These are phyloP conservation scores for Lottia scabra DNA, from an alignment of 2,888 invertebrate species.

Conservation along the genomic window DNA sequence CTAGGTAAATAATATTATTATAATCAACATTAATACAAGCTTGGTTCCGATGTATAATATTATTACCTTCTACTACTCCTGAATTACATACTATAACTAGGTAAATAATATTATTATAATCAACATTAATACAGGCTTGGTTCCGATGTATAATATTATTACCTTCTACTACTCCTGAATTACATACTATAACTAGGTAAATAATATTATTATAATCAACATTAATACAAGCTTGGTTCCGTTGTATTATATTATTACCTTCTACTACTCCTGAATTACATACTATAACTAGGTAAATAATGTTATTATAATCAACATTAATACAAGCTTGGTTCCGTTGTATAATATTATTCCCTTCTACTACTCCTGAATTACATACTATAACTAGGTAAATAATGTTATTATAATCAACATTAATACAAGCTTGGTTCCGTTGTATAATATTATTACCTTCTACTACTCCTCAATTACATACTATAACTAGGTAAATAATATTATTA, in stretches of 20 bases:
- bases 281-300: conserved; percentile 34
- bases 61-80: conserved; percentile 35
- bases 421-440: conserved; percentile 52
- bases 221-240: conserved; percentile 51
- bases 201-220: background rate
- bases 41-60: conserved; percentile 50
- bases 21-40: conserved; percentile 39
- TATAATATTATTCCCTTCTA: conserved; percentile 36
- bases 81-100: conserved; percentile 35
- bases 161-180: conserved; percentile 34
- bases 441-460: conserved; percentile 38
- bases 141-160: conserved; percentile 43
- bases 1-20: conserved; percentile 28
- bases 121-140: conserved; percentile 50
- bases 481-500: conserved; percentile 28
- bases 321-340: conserved; percentile 55
- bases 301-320: conserved; percentile 25
- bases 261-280: conserved; percentile 33
- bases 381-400: conserved; percentile 32
- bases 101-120: conserved; percentile 22
- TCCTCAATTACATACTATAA: conserved; percentile 31
- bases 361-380: conserved; percentile 32
- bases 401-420: conserved; percentile 25
- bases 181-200: conserved; percentile 35
- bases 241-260: conserved; percentile 42